A percentile compares a stretch with the other conserved stretches of the same genome.
Conservation (phyloP, 2,113 vertebrate genomes). For the Pygoscelis adeliae region DNA sequence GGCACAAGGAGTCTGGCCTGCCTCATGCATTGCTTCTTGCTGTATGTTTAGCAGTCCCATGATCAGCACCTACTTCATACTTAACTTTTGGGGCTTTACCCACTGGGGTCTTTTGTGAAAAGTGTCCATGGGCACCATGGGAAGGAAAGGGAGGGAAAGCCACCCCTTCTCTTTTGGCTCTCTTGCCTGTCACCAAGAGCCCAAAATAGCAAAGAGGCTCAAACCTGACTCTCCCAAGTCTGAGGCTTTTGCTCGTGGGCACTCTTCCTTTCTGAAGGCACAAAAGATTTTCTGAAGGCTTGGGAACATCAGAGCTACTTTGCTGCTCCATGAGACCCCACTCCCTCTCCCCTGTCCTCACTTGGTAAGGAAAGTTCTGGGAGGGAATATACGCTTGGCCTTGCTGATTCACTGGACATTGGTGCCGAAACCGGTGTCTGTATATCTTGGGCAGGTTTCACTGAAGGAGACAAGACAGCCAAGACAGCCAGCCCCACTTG, state of each 20-base stretch:
- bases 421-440: background rate
- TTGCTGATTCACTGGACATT: background rate
- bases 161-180: background rate
- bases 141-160: background rate
- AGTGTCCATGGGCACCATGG: fast-evolving
- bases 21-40: fast-evolving
- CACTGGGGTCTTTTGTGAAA: background rate
- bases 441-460: background rate
- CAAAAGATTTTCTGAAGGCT: background rate
- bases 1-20: fast-evolving
- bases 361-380: background rate
- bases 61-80: background rate
- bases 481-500: background rate
- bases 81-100: background rate
- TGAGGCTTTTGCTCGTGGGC: fast-evolving
- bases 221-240: background rate
- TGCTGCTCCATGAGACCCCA: background rate
- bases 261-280: background rate
- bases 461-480: background rate
- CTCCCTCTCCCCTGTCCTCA: background rate
- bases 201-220: background rate
- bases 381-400: fast-evolving
- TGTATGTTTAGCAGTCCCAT: background rate
- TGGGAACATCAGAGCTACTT: background rate
- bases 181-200: background rate